Conservation (phyloP, 2,797 vertebrate genomes). For the Gambusia yucatana region DNA sequence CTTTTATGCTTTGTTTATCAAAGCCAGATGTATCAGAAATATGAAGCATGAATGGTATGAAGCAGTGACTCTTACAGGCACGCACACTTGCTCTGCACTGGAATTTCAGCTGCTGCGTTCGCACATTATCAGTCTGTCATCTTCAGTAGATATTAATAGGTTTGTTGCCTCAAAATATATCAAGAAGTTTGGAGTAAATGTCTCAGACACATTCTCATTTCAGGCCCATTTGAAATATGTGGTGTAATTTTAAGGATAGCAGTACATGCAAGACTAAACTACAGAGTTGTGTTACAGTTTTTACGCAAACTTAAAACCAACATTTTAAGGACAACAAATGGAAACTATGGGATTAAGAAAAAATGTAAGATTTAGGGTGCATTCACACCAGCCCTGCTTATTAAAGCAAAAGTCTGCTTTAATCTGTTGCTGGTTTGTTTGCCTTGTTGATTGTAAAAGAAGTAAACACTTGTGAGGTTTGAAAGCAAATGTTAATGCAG, state of each 20-base stretch:
- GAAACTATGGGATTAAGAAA: background rate
- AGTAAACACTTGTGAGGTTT: no score
- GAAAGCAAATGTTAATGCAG: no score
- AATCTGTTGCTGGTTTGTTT: no score
- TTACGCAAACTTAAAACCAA: background rate
- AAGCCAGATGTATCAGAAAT: background rate
- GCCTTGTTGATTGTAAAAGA: no score
- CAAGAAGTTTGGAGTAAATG: background rate
- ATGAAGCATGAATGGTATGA: background rate
- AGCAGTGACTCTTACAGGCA: background rate
- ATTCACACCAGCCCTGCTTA: no score
- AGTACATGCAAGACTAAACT: background rate
- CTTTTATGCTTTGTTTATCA: background rate
- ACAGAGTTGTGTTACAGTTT: background rate
- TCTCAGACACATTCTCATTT: background rate
- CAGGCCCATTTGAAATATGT: background rate
- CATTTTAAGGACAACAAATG: background rate
- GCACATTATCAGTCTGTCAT: background rate
- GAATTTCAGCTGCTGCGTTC: background rate
- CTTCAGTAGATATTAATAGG: background rate
- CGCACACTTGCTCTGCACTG: background rate
- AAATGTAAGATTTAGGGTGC: background rate
- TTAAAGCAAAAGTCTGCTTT: no score
- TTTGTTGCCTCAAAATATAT: conserved; percentile 2
- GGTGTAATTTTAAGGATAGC: background rate